These are phyloP conservation scores for Montipora cactus DNA, from an alignment of 64 coral and sea anemone genomes.

Conservation along the genomic window DNA sequence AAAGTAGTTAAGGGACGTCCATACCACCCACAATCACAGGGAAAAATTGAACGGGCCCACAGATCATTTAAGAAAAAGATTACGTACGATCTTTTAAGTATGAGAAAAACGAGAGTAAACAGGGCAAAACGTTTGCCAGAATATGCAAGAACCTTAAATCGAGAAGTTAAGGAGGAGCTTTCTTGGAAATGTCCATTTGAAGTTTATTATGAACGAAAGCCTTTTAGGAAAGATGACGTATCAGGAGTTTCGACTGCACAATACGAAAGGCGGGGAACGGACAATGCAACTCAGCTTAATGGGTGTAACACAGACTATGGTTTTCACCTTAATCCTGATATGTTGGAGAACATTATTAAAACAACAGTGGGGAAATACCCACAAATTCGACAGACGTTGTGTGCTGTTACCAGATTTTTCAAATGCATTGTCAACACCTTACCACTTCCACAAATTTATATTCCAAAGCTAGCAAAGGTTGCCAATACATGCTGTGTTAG, in stretches of 20 bases:
- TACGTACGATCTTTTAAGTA: not conserved
- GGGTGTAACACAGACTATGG: too few species aligned
- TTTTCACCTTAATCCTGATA: not conserved
- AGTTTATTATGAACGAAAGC: too few species aligned
- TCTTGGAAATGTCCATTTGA: too few species aligned
- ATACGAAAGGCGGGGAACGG: too few species aligned
- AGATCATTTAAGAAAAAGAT: slow-evolving; percentile 35
- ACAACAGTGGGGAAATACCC: not conserved
- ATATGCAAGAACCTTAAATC: slow-evolving; percentile 33
- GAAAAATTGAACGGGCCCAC: slow-evolving; percentile 35
- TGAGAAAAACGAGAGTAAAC: slow-evolving; percentile 33
- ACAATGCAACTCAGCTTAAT: too few species aligned
- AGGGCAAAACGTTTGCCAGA: slow-evolving; percentile 26
- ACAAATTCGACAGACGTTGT: not conserved
- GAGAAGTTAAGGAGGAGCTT: not conserved
- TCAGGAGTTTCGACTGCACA: too few species aligned
- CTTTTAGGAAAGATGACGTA: too few species aligned
- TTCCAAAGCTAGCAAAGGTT: not conserved
- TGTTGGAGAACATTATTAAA: not conserved
- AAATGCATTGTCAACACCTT: not conserved
- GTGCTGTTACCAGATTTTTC: not conserved
- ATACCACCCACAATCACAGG: slow-evolving; percentile 45
- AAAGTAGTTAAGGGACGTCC: not conserved
- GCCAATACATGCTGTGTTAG: not conserved
- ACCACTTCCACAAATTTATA: not conserved